These are phyloP conservation scores for Carterocephalus palaemon DNA, from an alignment of 2,888 invertebrate species.

Conservation along the genomic window DNA sequence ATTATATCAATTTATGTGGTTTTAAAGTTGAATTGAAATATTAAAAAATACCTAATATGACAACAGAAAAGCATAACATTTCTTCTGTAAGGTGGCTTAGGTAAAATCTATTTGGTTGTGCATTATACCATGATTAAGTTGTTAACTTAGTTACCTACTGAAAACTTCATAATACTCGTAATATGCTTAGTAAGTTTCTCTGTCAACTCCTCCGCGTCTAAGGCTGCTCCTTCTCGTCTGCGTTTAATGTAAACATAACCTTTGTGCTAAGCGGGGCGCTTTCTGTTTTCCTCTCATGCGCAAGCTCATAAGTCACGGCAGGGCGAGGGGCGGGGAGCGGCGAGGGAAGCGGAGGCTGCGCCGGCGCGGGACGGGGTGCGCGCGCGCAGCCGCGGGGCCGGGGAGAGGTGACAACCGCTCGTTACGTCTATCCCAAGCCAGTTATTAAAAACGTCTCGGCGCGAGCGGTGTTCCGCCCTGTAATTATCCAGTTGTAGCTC, in stretches of 20 bases:
- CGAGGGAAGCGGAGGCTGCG: slow-evolving; percentile 71
- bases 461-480: slow-evolving; percentile 78
- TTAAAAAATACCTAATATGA: too few species aligned
- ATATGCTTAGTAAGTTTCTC: not conserved
- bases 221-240: too few species aligned
- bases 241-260: slow-evolving; percentile 52
- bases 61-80: too few species aligned
- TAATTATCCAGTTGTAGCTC: slow-evolving; percentile 76
- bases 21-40: too few species aligned
- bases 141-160: too few species aligned
- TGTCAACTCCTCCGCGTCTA: slow-evolving; percentile 4
- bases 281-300: slow-evolving; percentile 45
- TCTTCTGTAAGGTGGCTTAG: too few species aligned
- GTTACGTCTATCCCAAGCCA: slow-evolving; percentile 78
- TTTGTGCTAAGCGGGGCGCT: slow-evolving; percentile 49
- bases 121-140: too few species aligned
- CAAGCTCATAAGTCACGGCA: slow-evolving; percentile 70
- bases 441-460: slow-evolving; percentile 81
- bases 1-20: too few species aligned
- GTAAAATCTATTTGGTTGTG: too few species aligned
- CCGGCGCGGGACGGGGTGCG: slow-evolving; percentile 45
- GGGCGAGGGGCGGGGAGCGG: slow-evolving; percentile 60
- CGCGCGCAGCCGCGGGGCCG: slow-evolving; percentile 55
- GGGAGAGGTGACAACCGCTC: slow-evolving; percentile 78
- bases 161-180: too few species aligned